Evolutionary conservation across 2,888 invertebrate genomes (phyloP), one percentile per base, ranked within the genome.

Genomic region (Polydesmus complanatus): DNA sequence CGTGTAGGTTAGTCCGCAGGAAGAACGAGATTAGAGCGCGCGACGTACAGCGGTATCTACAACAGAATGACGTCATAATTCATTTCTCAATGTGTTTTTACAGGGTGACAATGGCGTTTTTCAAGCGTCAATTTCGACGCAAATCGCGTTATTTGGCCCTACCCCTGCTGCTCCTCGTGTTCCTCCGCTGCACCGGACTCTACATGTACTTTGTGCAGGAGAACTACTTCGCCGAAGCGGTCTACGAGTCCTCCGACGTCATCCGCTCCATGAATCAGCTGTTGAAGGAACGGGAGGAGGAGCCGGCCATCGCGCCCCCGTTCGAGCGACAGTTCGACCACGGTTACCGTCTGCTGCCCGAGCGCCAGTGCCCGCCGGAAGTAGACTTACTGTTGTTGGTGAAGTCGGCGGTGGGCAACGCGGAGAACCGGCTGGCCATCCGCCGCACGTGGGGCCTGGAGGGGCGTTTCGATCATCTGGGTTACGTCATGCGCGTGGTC

Each of bases 361-460:
- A 37, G 5, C 5, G 37, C 14, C 5, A 37, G 14, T 37, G 37
- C 14, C 19, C 51, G 3, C 8, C 5, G 3, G 51, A 51, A 8
- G 8, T 71, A 18, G 66, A 63, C 26, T 61, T 71, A n/a, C 54
- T 71, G 26, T 65, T 68, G 60, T 61, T 72, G 22, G 69, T 72
- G 14, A 72, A 72, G 61, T 70, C 70, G 26, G 66, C 67, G 47
- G 54, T 70, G 5, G 62, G 64, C 11, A 64, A 71, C 60, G 63
- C 65, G 56, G 66, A 65, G n/a, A 61, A 61, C 51, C 64, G 72
- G 19, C 62, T 68, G 54, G 67, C 67, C 26, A 71, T 72, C 50
- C 64, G 72, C 1, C 65, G 67, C 27, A 68, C 70, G 2, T 72
- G 72, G 72, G 72, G 68, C 1, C 63, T 64, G 53, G 69, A 70